Percentiles rank a stretch among this genome's conserved stretches.
These are phyloP conservation scores for Glandiceps talaboti DNA, from an alignment of 53 echinoderm and acorn worm species.

Conservation along the genomic window DNA sequence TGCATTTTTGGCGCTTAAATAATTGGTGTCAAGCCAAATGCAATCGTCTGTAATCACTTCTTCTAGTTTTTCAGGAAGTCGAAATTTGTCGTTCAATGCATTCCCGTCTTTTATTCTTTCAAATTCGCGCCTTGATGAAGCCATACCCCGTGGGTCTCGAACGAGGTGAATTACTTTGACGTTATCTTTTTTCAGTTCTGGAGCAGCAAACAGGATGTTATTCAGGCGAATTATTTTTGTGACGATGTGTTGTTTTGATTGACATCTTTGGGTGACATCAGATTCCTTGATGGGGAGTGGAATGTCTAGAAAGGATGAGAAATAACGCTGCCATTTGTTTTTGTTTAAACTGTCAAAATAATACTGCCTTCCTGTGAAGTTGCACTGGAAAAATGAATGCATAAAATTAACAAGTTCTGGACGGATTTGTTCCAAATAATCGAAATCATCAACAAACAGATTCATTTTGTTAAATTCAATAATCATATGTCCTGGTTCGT, in stretches of 20 bases:
- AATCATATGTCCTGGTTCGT: neutral
- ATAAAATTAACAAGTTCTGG: neutral
- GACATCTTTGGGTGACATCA: neutral
- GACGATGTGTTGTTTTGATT: neutral
- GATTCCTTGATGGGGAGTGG: neutral
- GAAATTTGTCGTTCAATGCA: neutral
- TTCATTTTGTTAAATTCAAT: neutral
- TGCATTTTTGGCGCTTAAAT: neutral
- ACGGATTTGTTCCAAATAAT: neutral
- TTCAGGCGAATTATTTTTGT: neutral
- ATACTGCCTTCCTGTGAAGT: neutral
- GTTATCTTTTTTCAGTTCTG: neutral
- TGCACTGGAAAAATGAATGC: neutral
- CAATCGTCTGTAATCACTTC: neutral
- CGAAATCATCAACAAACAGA: neutral
- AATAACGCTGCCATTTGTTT: neutral
- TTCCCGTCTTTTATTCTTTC: neutral
- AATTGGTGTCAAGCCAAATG: neutral
- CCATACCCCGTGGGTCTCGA: neutral
- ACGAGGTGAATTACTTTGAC: neutral
- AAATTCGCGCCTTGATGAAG: neutral
- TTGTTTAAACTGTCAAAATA: neutral
- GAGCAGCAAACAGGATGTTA: neutral
- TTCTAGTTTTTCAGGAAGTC: neutral
- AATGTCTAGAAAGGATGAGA: neutral